Evolutionary conservation across 2,888 invertebrate species (phyloP), one percentile per base, ranked within the genome.

Genomic region (Rhyacophila evoluta): DNA sequence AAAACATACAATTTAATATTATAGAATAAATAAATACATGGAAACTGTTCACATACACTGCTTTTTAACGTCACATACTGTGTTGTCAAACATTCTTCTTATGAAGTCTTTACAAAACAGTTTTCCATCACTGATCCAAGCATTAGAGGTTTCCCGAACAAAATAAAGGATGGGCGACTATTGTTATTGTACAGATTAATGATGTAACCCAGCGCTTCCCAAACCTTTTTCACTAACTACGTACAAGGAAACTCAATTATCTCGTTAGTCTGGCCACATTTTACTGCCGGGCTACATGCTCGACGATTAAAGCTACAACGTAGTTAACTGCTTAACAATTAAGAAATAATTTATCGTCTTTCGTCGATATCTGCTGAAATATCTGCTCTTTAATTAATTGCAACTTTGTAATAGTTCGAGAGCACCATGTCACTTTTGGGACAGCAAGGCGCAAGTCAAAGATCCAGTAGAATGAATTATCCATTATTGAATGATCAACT

Each of bases 181-280:
- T 55, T 55, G 55, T 25, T 55, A 55, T 55, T 55, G 55, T 55
- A 55, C 8, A 55, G 55, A 55, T 55, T 55, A 55, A 55, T 55
- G 55, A 55, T 55, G 55, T 55, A 55, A 55, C 6, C 55, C 55
- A 55, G 55, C 55, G 55, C 8, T 55, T 12, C 55, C 55, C 55
- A 55, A 55, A 55, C 55, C 55, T 55, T 55, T 55, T 25, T 55
- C 55, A 6, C 25, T 55, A 55, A 55, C 55, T 19, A 55, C 55
- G 19, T 19, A 55, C 55, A 55, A 25, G 55, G 55, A 55, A 55
- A 55, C 55, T 55, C 55, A 55, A 55, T 55, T 55, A 55, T 10
- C 55, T 55, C 55, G 55, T 55, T 55, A 55, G 55, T 5, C 19
- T 19, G 10, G 15, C 55, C 55, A 19, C 55, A 55, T 55, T 55